Base-by-base conservation (phyloP, 2,888 invertebrate genomes). In the Blomia tropicalis region DNA sequence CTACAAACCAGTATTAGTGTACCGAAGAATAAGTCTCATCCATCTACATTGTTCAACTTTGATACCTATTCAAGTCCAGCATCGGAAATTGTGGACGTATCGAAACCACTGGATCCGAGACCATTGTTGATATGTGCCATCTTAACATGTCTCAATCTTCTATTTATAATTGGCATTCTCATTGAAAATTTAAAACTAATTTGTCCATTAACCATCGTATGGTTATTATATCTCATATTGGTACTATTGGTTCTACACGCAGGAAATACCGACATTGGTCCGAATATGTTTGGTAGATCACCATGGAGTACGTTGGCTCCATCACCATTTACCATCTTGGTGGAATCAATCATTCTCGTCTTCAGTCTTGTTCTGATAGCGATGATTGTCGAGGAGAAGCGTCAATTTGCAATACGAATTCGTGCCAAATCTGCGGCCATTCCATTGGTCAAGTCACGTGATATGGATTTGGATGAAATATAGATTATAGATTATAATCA, bases 281-380 rank as follows among this genome's bases (percentile, higher is more conserved):
- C 32, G 14, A 4, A 14, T 27, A 19, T 23, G 56, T 14, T n/a
- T 2, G 2, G n/a, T 19, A 1, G 19, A 25, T 56, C 29, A 31
- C 29, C 29, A 19, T 56, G 56, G 56, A 32, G n/a, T 19, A 27
- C 56, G 23, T 3, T 62, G 32, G 23, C 22, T n/a, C 54, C 62
- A 17, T 56, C 62, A n/a, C 27, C 56, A 30, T 62, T 62, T 19
- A 62, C 56, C 17, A 27, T 62, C 29, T 31, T 62, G 22, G 56
- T 62, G 2, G 29, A 56, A 5, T 27, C 56, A 22, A 62, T 62
- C 25, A 43, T 56, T 14, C 23, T 62, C 19, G 23, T 56, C 7
- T 56, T 62, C 19, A 44, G 7, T 11, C n/a, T 62, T 17, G 44
- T 62, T 19, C 22, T 62, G 19, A 41, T 56, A 4, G 36, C 54